Evolutionary conservation across 2,113 vertebrate genomes (phyloP), one percentile per base, ranked within the genome.

Genomic region (Tylochromis polylepis): DNA sequence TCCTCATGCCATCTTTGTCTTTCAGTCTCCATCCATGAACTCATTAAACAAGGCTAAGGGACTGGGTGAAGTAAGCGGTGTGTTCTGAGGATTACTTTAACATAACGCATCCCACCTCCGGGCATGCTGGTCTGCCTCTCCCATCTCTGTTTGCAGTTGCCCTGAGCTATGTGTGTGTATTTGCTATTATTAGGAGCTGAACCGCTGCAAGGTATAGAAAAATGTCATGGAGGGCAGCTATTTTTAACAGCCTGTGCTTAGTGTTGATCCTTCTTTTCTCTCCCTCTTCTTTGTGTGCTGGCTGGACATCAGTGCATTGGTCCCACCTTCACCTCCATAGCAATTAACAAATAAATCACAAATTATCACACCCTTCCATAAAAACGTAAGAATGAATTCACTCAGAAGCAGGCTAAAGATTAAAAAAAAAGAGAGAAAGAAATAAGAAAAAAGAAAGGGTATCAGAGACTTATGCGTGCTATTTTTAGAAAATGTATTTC

Each of bases 141-240:
- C 82, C 81, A 51, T 24, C 79, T 93, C 56, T 92, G 92, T 95
- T 93, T 95, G 92, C 91, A 84, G 60, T 88, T 65, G 89, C 95
- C 89, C 79, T 72, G 79, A 95, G 95, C 90, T 84, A 82, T 84
- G 82, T 82, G 91, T 88, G 89, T 91, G 85, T 92, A 85, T 93
- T 92, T 92, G 87, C 95, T 96, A 95, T 96, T 95, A 95, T 95
- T 95, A 96, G 95, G 90, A 82, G 43, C 80, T 91, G 87, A 92
- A 87, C 79, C 78, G 91, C 95, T 95, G 88, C 83, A 95, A 95
- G 95, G 92, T 95, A 95, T 91, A 93, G 92, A 93, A 93, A 95
- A 88, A 89, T 90, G 93, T 85, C 90, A 93, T 86, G 83, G 60
- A 94, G 93, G 93, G 87, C 86, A 86, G 90, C 93, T 96, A 96